Percentiles rank a stretch among this genome's conserved stretches.
Conservation (phyloP, 2,888 invertebrate genomes). For the Proisotoma minuta region DNA sequence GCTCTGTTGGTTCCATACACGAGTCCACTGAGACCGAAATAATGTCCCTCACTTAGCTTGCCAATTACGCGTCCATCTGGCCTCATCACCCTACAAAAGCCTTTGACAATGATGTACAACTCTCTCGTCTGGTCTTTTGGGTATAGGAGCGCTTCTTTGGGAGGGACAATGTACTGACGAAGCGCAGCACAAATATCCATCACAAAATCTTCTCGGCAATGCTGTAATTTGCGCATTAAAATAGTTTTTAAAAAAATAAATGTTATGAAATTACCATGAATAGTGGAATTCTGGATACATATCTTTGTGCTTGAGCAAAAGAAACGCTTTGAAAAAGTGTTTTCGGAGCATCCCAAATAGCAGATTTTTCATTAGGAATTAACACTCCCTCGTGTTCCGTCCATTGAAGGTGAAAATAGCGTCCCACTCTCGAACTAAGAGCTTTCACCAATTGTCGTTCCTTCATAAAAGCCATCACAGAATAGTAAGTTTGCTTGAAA, state of each 20-base stretch:
- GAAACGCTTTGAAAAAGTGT: conserved; percentile 27
- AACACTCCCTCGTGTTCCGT: conserved; percentile 38
- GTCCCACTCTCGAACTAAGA: conserved; percentile 22
- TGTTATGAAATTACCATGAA: conserved; percentile 23
- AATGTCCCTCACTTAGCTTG: conserved; percentile 37
- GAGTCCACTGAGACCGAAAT: conserved; percentile 42
- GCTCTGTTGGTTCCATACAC: conserved; percentile 32
- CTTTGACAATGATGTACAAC: conserved; percentile 44
- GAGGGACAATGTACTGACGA: conserved; percentile 40
- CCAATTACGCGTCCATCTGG: conserved; percentile 17
- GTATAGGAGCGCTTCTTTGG: conserved; percentile 37
- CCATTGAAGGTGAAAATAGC: conserved; percentile 43
- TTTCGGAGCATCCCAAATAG: conserved; percentile 45
- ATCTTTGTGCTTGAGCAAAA: conserved; percentile 30
- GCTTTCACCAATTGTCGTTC: conserved; percentile 34
- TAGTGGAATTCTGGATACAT: conserved; percentile 38
- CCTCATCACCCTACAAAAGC: conserved; percentile 21
- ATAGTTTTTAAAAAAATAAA: not conserved
- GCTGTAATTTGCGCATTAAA: conserved; percentile 3
- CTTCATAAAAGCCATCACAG: conserved; percentile 34
- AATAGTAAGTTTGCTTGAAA: conserved; percentile 41
- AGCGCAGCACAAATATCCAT: conserved; percentile 29
- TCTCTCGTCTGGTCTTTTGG: conserved; percentile 37
- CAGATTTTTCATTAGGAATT: conserved; percentile 31
- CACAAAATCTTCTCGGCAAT: conserved; percentile 18